Evolutionary conservation across 2,888 invertebrate species (phyloP).

Genomic region (Diabrotica balteata): DNA sequence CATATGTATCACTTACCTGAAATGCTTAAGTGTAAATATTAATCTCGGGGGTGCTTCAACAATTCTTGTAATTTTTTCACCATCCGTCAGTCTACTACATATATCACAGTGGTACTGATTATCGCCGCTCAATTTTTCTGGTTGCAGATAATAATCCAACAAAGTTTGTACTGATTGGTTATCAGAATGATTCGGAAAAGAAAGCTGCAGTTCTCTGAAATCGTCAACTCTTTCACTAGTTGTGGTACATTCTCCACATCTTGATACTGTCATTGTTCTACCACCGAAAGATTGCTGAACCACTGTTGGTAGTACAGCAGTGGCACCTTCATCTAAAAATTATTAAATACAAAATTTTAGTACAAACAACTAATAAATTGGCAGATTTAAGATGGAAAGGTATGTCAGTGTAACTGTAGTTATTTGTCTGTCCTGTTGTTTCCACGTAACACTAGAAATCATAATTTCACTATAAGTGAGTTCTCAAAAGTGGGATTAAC

Average conservation of each 20-base stretch:
- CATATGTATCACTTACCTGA: constrained; percentile 52
- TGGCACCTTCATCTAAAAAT: constrained; percentile 36
- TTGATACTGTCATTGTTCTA: constrained; percentile 74
- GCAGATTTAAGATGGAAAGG: too few species aligned
- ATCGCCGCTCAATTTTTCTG: constrained; percentile 79
- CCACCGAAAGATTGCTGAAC: constrained; percentile 82
- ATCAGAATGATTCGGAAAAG: constrained; percentile 67
- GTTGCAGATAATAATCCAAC: constrained; percentile 78
- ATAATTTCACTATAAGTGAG: too few species aligned
- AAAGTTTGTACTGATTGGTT: constrained; percentile 77
- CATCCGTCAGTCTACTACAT: constrained; percentile 78
- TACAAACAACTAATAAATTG: too few species aligned
- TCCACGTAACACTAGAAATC: too few species aligned
- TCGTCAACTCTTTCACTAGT: constrained; percentile 78
- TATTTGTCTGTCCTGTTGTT: too few species aligned
- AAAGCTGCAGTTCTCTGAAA: constrained; percentile 81
- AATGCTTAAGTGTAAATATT: constrained; percentile 82
- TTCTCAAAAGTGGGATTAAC: too few species aligned
- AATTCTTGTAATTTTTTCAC: constrained; percentile 73
- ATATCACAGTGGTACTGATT: constrained; percentile 83
- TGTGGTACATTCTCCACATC: constrained; percentile 75
- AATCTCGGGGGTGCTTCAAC: constrained; percentile 79
- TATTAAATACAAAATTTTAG: neutral
- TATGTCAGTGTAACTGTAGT: too few species aligned
- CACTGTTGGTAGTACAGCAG: constrained; percentile 57